Conservation (phyloP, 1,140 invertebrate genomes). For the Agraylea sexmaculata region DNA sequence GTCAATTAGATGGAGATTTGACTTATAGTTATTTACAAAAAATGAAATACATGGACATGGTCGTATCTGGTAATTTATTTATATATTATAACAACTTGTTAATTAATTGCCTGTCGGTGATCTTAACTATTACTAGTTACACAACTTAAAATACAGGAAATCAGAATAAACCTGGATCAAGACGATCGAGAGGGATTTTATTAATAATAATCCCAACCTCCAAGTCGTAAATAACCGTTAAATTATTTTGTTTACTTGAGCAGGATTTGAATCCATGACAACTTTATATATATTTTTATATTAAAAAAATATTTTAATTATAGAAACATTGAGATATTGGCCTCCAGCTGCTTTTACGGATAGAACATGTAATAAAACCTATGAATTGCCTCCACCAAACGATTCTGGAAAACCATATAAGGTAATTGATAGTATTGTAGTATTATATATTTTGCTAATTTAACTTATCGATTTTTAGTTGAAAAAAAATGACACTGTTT, state of each 20-base stretch:
- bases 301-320: too few species aligned
- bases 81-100: too few species aligned
- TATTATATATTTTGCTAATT: neutral
- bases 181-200: too few species aligned
- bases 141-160: too few species aligned
- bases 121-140: too few species aligned
- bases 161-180: too few species aligned
- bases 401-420: conserved; percentile 8
- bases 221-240: too few species aligned
- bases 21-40: conserved; percentile 28
- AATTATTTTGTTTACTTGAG: too few species aligned
- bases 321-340: conserved; percentile 40
- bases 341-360: conserved; percentile 29
- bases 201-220: too few species aligned
- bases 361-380: conserved; percentile 20
- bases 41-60: conserved; percentile 27
- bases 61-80: conserved; percentile 12
- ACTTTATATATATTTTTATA: too few species aligned
- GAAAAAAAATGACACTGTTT: conserved; percentile 12
- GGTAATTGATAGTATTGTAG: neutral
- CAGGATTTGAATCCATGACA: too few species aligned
- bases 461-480: neutral
- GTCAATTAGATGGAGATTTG: conserved; percentile 22
- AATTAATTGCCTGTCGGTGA: too few species aligned
- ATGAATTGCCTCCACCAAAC: neutral